These are phyloP conservation scores for Cairina moschata DNA, from an alignment of 2,113 vertebrate species.

Conservation along the genomic window DNA sequence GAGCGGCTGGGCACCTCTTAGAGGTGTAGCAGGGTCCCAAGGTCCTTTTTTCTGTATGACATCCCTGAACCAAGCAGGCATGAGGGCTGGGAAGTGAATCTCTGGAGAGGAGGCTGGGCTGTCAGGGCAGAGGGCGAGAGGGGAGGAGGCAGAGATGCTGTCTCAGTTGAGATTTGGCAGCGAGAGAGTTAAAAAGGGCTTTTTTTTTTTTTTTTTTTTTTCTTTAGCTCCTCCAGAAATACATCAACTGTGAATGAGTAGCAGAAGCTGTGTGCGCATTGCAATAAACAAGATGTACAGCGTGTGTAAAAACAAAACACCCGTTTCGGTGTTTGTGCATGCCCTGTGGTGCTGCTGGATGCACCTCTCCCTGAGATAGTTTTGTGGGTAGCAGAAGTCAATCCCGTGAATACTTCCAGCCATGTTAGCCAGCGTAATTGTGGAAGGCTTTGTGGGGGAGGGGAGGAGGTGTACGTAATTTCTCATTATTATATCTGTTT, in stretches of 20 bases:
- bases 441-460: neutral
- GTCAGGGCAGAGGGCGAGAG: neutral
- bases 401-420: neutral
- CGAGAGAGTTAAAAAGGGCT: neutral
- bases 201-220: neutral
- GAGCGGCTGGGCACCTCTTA: neutral
- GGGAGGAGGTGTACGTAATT: neutral
- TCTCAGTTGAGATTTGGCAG: neutral
- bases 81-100: neutral
- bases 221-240: neutral
- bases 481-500: constrained; percentile 23
- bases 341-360: neutral
- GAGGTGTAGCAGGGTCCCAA: neutral
- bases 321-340: neutral
- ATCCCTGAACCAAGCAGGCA: neutral
- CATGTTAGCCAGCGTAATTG: neutral
- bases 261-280: neutral
- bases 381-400: neutral
- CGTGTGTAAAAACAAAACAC: neutral
- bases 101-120: neutral
- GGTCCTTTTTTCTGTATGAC: neutral
- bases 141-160: neutral
- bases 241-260: neutral
- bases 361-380: neutral
- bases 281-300: neutral